Conservation (phyloP, 1,140 invertebrate species). For the Drosophila oshimai region DNA sequence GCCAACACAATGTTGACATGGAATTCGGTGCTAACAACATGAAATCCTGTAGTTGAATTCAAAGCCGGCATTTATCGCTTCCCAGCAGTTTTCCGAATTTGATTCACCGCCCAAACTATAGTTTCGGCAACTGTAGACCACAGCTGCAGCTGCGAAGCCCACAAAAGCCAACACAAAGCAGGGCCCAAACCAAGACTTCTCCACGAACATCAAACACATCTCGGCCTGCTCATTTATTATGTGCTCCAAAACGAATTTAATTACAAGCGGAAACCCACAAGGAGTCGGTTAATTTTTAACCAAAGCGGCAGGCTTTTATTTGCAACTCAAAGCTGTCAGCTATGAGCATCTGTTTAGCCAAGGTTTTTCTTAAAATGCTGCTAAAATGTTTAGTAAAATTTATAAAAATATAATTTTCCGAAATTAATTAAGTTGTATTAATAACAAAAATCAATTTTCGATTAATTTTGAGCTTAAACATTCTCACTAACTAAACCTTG, state of each 20-base stretch:
- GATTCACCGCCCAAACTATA: conserved; percentile 17
- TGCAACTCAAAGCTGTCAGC: conserved; percentile 19
- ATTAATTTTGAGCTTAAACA: no score
- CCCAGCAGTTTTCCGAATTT: neutral
- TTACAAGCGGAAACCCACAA: conserved; percentile 57
- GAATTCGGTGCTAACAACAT: conserved; percentile 13
- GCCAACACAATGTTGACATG: conserved; percentile 22
- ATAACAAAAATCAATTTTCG: no score
- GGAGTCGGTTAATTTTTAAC: conserved; percentile 24
- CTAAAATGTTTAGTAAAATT: neutral
- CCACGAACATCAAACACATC: conserved; percentile 18
- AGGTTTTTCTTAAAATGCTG: neutral
- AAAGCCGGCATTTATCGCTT: neutral
- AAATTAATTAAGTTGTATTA: no score
- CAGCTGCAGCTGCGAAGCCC: conserved; percentile 32
- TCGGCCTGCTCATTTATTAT: conserved; percentile 41
- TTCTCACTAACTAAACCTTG: no score
- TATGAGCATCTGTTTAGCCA: neutral
- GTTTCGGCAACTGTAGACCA: conserved; percentile 7
- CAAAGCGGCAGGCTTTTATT: conserved; percentile 17
- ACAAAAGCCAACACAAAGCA: conserved; percentile 40
- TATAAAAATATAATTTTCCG: no score
- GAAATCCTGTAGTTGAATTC: conserved; percentile 18
- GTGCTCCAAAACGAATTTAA: conserved; percentile 55
- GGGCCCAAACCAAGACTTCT: neutral